Evolutionary conservation across 2,888 invertebrate species (phyloP).

Genomic region (Eilema sororculum): DNA sequence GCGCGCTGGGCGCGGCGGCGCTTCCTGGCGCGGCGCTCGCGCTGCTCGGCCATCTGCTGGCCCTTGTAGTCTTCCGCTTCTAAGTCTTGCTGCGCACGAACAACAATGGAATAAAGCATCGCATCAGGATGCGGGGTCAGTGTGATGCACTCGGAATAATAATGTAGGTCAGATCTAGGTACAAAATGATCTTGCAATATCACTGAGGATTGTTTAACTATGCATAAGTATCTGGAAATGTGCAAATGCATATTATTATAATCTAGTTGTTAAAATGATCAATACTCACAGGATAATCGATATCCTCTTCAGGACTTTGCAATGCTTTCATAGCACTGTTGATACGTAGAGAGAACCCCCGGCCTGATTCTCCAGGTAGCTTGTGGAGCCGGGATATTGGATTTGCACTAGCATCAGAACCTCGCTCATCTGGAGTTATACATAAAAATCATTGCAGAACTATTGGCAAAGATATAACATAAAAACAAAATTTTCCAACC

Average conservation of each 20-base stretch:
- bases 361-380: constrained; percentile 88
- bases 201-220: no score
- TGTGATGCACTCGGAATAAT: no score
- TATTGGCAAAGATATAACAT: no score
- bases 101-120: neutral
- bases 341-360: constrained; percentile 89
- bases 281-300: constrained; percentile 68
- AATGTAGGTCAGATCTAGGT: no score
- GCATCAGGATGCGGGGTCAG: neutral
- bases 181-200: no score
- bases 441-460: neutral
- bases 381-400: constrained; percentile 86
- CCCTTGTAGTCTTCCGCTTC: constrained; percentile 70
- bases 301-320: constrained; percentile 60
- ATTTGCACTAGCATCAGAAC: constrained; percentile 55
- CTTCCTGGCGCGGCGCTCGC: constrained; percentile 66
- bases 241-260: no score
- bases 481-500: no score
- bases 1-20: constrained; percentile 39
- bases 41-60: constrained; percentile 67
- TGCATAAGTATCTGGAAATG: no score
- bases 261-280: no score
- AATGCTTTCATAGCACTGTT: constrained; percentile 88
- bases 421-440: constrained; percentile 32
- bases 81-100: constrained; percentile 60